Percentiles rank a stretch among this genome's conserved stretches.
These are phyloP conservation scores for Aphelocoma coerulescens DNA, from an alignment of 2,113 vertebrate genomes.

Conservation along the genomic window DNA sequence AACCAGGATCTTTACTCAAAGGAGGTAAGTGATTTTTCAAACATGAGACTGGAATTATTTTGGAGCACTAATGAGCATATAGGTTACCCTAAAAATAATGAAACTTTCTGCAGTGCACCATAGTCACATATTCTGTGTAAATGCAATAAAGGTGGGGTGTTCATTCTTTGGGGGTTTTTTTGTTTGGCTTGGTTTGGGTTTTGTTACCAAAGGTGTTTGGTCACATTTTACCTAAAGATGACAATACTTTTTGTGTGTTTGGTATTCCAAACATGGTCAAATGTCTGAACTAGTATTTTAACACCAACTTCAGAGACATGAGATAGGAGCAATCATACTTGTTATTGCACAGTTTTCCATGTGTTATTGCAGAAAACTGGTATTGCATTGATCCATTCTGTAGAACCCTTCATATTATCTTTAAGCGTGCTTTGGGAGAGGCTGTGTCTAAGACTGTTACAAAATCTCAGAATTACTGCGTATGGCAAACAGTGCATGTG, in stretches of 20 bases:
- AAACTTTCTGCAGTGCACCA: background rate
- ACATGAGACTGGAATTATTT: background rate
- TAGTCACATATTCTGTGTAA: background rate
- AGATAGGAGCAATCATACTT: background rate
- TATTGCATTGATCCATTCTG: background rate
- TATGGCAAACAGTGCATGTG: background rate
- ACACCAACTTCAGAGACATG: background rate
- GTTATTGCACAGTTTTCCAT: background rate
- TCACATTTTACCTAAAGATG: background rate
- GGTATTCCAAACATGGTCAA: background rate
- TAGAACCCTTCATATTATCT: background rate
- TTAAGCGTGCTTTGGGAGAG: background rate
- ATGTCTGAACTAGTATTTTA: background rate
- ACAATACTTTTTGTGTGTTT: background rate
- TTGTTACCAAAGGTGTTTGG: background rate
- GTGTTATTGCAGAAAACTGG: background rate
- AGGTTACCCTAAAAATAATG: background rate
- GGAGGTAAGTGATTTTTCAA: background rate
- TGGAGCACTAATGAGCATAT: background rate
- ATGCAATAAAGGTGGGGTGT: background rate
- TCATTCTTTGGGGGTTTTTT: background rate
- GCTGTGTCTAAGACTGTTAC: background rate
- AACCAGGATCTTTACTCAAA: background rate
- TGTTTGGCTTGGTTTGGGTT: background rate
- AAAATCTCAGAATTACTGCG: background rate